Evolutionary conservation across 2,888 invertebrate genomes (phyloP).

Genomic region (Altica lythri): DNA sequence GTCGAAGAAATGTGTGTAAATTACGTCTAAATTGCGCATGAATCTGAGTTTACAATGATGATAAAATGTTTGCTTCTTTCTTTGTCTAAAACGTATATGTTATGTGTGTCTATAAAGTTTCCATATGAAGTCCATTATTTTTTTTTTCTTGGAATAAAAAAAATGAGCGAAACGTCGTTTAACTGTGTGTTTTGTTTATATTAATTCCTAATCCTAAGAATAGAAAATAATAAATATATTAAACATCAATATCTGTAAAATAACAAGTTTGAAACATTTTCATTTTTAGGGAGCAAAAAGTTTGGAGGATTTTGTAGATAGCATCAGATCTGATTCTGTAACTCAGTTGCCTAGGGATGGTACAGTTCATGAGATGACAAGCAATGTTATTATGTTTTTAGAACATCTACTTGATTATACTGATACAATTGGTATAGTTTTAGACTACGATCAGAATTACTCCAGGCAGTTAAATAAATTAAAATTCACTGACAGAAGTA

Average conservation of each 20-base stretch:
- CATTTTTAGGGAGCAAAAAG: constrained; percentile 80
- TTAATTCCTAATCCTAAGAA: too few relatives aligned
- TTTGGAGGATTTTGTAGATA: constrained; percentile 91
- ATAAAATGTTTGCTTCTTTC: too few relatives aligned
- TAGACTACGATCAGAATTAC: constrained; percentile 65
- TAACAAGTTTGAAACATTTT: constrained; percentile 28
- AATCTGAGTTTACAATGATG: too few relatives aligned
- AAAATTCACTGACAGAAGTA: constrained; percentile 62
- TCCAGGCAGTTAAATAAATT: constrained; percentile 61
- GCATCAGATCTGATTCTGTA: constrained; percentile 76
- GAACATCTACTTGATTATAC: constrained; percentile 82
- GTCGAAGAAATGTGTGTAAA: too few relatives aligned
- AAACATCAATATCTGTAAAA: too few relatives aligned
- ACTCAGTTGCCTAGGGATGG: constrained; percentile 93
- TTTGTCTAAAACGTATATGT: too few relatives aligned
- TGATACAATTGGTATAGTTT: constrained; percentile 73
- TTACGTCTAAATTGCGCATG: too few relatives aligned
- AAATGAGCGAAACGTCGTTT: too few relatives aligned
- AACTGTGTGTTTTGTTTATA: too few relatives aligned
- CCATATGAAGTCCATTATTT: not conserved
- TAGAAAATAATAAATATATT: too few relatives aligned
- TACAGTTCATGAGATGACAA: constrained; percentile 95
- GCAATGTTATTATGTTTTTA: constrained; percentile 90
- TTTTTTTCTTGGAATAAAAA: too few relatives aligned
- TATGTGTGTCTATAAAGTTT: too few relatives aligned